Base-by-base conservation (phyloP, 37 sponge, comb jelly and placozoan species). In the Ianthella basta region DNA sequence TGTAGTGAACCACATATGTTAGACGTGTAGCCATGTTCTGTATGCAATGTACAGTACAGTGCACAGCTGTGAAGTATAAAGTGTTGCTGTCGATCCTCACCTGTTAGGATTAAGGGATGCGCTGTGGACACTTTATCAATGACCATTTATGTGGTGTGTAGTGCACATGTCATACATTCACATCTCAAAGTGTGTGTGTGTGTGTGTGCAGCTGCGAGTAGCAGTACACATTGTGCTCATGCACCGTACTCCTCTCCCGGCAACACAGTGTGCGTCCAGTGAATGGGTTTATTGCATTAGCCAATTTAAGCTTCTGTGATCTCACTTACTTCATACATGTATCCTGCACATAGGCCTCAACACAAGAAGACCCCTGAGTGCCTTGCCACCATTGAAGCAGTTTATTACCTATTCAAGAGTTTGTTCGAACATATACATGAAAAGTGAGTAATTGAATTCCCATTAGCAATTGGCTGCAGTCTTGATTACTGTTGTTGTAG, bases 331-430 rank as follows among this genome's bases (percentile, higher is more conserved):
- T n/a, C n/a, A n/a, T 8, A 44, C 50, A 8, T 44, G 3, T 8
- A 10, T 29, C 5, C 50, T 73, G 50, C 15, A 4, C 66, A 10
- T 68, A 84, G 85, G 33, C 85, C 85, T 39, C 85, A 84, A 38
- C 34, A 44, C 24, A 82, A 63, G 66, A 84, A 88, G 55, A 27
- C 55, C 18, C 6, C 23, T 15, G 15, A 21, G 16, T 88, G 81
- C 65, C 77, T 92, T 21, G 93, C 93, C 40, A 92, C 93, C 39
- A 89, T 92, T 80, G 93, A 92, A 72, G 93, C 93, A 0, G 65
- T 92, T 68, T 92, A 92, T 81, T 83, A 92, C 75, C 83, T 89
- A 57, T 82, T 86, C 65, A 86, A 56, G 35, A 74, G 86, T 15
- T 27, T 86, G 55, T 35, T 88, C 44, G 56, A 60, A 16, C 67